Evolutionary conservation across 2,888 invertebrate genomes (phyloP).

Genomic region (Pandemis heparana): DNA sequence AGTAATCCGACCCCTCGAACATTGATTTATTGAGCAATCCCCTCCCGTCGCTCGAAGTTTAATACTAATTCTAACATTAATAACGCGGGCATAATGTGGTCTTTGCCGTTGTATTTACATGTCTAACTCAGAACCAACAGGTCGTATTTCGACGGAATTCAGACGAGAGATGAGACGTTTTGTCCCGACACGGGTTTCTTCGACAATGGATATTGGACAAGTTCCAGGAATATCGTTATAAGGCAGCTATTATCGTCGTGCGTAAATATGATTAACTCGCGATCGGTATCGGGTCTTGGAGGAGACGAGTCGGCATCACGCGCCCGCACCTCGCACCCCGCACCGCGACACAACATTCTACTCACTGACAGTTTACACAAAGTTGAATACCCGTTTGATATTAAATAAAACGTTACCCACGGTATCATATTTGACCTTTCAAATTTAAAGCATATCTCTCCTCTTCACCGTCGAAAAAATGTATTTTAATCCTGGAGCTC

Average conservation of each 20-base stretch:
- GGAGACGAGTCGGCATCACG: not conserved
- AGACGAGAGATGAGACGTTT: not conserved
- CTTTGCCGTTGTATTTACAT: constrained; percentile 37
- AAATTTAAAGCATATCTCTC: constrained; percentile 1
- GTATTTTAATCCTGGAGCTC: constrained; percentile 5
- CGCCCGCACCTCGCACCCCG: not conserved
- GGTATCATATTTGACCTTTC: not conserved
- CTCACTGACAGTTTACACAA: not conserved
- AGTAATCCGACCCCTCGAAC: not conserved
- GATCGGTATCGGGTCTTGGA: constrained; percentile 5
- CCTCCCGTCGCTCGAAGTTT: constrained; percentile 21
- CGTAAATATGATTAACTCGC: constrained; percentile 32
- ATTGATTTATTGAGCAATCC: constrained; percentile 31
- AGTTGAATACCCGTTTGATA: not conserved
- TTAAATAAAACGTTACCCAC: not conserved
- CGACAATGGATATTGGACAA: constrained; percentile 26
- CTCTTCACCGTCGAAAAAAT: not conserved
- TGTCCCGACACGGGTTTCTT: not conserved
- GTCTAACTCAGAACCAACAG: not conserved
- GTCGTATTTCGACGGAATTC: not conserved
- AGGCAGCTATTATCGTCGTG: constrained; percentile 16
- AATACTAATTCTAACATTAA: constrained; percentile 35
- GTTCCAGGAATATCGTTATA: constrained; percentile 29
- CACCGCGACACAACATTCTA: not conserved
- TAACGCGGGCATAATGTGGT: constrained; percentile 33